These are phyloP conservation scores for Leucophenga varia DNA, from an alignment of 1,140 invertebrate genomes.

Conservation along the genomic window DNA sequence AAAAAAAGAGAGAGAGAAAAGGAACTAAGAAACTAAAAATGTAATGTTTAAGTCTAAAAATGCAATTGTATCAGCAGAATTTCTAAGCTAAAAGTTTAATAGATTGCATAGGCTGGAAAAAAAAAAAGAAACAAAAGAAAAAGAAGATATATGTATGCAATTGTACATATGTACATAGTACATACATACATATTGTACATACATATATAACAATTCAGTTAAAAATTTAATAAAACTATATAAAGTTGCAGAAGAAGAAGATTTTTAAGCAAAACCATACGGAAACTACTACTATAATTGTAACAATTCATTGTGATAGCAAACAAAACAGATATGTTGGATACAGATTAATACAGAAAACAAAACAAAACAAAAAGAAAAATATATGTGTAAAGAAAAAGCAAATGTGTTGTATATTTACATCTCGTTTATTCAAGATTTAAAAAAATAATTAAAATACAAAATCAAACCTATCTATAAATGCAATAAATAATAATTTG, in stretches of 20 bases:
- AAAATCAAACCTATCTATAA: conserved; percentile 51
- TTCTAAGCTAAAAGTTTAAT: too few relatives aligned
- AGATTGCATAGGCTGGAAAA: too few relatives aligned
- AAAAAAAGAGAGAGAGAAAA: conserved; percentile 36
- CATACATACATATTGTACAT: conserved; percentile 2
- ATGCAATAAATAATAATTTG: not conserved
- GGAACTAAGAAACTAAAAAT: conserved; percentile 41
- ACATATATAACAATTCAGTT: conserved; percentile 35
- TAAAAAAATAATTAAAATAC: conserved; percentile 19
- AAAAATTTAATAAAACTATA: conserved; percentile 49
- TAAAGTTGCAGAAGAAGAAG: too few relatives aligned
- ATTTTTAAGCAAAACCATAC: conserved; percentile 47
- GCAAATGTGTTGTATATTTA: conserved; percentile 51
- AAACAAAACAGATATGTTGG: conserved; percentile 52
- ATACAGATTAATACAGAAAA: conserved; percentile 39
- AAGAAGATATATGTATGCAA: conserved; percentile 21
- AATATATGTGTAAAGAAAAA: conserved; percentile 24
- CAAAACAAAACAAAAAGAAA: conserved; percentile 29
- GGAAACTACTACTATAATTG: conserved; percentile 55
- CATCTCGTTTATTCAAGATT: conserved; percentile 46
- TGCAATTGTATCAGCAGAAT: too few relatives aligned
- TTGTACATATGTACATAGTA: too few relatives aligned
- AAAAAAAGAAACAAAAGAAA: conserved; percentile 29
- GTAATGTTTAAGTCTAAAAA: conserved; percentile 31
- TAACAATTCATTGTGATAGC: conserved; percentile 57